Base-by-base conservation (phyloP, 2,113 vertebrate species). In the Rhynchomys soricoides region DNA sequence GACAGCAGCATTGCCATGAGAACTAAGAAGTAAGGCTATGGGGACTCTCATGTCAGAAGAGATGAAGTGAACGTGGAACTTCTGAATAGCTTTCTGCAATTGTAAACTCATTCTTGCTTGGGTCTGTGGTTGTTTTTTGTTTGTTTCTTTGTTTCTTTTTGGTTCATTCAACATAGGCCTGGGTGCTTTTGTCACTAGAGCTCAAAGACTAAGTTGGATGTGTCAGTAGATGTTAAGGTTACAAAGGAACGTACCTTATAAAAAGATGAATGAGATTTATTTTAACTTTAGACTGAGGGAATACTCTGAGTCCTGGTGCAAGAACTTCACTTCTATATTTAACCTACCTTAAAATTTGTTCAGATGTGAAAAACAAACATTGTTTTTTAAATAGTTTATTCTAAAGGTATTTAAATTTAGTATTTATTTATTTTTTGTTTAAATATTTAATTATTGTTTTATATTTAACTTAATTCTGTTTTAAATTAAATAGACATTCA, bases 251-350 rank as follows among this genome's bases (percentile, higher is more conserved):
- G 4, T 22, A 64, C 1, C 10, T 48, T 29, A 29, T 34, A 34
- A 16, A 26, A 59, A 26, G 16, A 62, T 55, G 73, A 34, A 2
- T 50, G 6, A 43, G 40, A 75, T 81, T 29, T 64, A 29, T 64
- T 68, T 37, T 11, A 2, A 1, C 66, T 50, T 75, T 24, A 43
- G 48, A 66, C 2, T 15, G 12, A 16, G 17, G 13, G 3, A 34
- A 83, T 62, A 40, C 7, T 45, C 5, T 31, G 24, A 88, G 11
- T 22, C 31, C 21, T 26, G 29, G 37, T 19, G 1, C 1, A 68
- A 55, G 3, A 3, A 3, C 0, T 79, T 57, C n/a, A 37, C 10
- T 24, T 37, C 15, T 37, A 0, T 37, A 0, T 16, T 87, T 83
- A 31, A 15, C 10, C 31, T 59, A 26, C 29, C 11, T 70, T 37